Evolutionary conservation across 2,113 vertebrate genomes (phyloP), one percentile per base, ranked within the genome.

Genomic region (Pongo pygmaeus): DNA sequence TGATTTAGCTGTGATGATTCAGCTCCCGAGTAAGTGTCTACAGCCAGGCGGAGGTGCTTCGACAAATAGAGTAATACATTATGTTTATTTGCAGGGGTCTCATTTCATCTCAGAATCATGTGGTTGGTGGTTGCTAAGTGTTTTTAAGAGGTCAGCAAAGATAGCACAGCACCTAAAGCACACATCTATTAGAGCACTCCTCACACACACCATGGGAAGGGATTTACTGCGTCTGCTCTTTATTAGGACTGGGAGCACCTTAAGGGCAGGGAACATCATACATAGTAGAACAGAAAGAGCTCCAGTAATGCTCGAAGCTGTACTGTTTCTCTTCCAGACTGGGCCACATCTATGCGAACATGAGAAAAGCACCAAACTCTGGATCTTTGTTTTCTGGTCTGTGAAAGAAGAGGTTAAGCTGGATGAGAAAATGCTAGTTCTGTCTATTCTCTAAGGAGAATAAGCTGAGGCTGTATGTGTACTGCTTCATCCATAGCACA

Each of bases 141-240:
- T 52, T 52, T 72, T 72, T 38, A 55, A 64, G 48, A 16, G 9
- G 20, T 72, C 61, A 61, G 55, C 38, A 35, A 38, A 38, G 40
- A n/a, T 10, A 38, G 11, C 22, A 22, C 38, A 14, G 55, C 1
- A 46, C 38, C 38, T 5, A 17, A 50, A 72, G n/a, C 27, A 2
- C 2, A 0, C 12, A 0, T 13, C 8, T 1, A 3, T 13, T 5
- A 23, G 46, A 23, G 35, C 2, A 20, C 40, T 52, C 61, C 40
- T 64, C 52, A 64, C 6, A 32, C 11, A 25, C 35, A 12, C 22
- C 43, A 6, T 8, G 7, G 84, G 38, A n/a, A 57, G 75, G 55
- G n/a, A 7, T 59, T 27, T 23, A 32, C 48, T 20, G 35, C 40
- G 40, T 27, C 11, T 75, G 30, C 38, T 85, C 30, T 23, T 67